Base-by-base conservation (phyloP, 2,888 invertebrate species). In the Smittia sp. region DNA sequence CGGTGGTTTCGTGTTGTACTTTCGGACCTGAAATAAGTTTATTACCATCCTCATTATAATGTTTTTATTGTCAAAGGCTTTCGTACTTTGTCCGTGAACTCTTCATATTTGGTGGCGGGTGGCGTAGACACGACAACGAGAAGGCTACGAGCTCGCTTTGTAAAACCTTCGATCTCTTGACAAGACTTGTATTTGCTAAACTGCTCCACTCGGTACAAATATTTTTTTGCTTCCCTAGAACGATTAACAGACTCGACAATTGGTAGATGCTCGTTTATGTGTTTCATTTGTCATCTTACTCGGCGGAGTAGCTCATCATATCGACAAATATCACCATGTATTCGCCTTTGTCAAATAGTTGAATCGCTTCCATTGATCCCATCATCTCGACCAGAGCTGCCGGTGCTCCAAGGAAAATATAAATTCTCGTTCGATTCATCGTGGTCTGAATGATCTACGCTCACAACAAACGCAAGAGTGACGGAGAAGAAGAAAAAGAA, bases 261-360 rank as follows among this genome's bases (percentile, higher is more conserved):
- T 11, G 32, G 32, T 46, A 6, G 13, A 11, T 22, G 22, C 58
- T 9, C 18, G 58, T 58, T 58, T 58, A 52, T 4, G 52, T 13
- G 58, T 4, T 32, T 32, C 32, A 2, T 46, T 46, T 46, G 58
- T 80, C 79, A 74, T 85, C 84, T 79, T 85, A 88, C 81, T 85
- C 85, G 76, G 86, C 85, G 18, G 90, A 88, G 81, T 92, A 93
- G n/a, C 92, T 90, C 86, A 92, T 90, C 88, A 91, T 93, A 80
- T 97, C 97, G 18, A 96, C 93, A 81, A 92, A 93, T 79, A 98
- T 94, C 75, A 98, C 93, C 86, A 96, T 91, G 82, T 98, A 98
- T 80, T 97, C 94, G 24, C 97, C 96, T 76, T 93, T 90, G 74
- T 92, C 91, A 79, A 97, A 91, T 74, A 97, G 83, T 76, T 94